Percentiles rank a stretch among this genome's conserved stretches.
phyloP scores from a whole-genome alignment of 2,113 vertebrate genomes.

The Orientallactaga bullata region DNA sequence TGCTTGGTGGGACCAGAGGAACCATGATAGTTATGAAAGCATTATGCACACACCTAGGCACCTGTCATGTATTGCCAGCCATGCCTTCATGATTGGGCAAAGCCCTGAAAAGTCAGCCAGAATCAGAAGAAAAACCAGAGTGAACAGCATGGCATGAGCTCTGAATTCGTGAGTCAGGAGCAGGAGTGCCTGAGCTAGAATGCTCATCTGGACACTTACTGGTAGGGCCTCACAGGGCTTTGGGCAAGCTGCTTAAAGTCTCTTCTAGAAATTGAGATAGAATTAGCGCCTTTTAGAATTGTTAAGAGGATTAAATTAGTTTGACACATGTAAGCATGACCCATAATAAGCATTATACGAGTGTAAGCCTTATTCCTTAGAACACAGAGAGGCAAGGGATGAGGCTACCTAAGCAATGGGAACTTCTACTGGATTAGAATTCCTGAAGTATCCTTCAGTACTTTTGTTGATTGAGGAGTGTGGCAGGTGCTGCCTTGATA shows the following conservation, averaged over 20 bases:
- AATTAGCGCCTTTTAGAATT: conserved; percentile 1
- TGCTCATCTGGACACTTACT: not conserved
- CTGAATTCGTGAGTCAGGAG: not conserved
- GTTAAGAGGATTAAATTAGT: not conserved
- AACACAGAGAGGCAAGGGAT: not conserved
- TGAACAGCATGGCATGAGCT: not conserved
- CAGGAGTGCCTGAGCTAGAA: not conserved
- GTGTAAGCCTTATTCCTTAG: not conserved
- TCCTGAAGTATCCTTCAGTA: not conserved
- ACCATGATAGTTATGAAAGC: not conserved
- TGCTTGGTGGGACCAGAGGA: not conserved
- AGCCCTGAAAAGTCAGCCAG: conserved; percentile 18
- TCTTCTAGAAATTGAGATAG: conserved; percentile 17
- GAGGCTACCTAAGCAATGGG: not conserved
- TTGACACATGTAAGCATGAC: not conserved
- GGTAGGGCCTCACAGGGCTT: not conserved
- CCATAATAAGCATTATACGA: not conserved
- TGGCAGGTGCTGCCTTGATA: not conserved
- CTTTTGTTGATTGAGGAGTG: not conserved
- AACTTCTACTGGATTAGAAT: not conserved
- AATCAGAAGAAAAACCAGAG: not conserved
- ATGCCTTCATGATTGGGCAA: not conserved
- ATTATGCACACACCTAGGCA: not conserved
- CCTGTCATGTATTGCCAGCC: not conserved
- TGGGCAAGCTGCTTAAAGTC: not conserved